Evolutionary conservation across 2,888 invertebrate genomes (phyloP), one percentile per base, ranked within the genome.

Genomic region (Pammene aurita): DNA sequence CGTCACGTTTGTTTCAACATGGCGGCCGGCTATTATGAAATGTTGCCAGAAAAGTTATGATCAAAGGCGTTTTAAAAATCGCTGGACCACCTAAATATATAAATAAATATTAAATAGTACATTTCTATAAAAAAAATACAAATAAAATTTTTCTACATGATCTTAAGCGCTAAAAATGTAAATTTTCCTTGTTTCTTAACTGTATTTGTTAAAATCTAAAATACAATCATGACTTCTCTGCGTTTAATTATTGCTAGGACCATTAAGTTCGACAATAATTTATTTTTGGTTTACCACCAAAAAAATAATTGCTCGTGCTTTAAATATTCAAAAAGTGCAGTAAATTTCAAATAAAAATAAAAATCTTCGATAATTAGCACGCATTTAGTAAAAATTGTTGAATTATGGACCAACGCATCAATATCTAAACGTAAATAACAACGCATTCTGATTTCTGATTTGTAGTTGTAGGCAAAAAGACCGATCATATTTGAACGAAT

Each of bases 401-500:
- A 54, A 55, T 63, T 56, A 18, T 7, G 13, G 13, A 50, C 50
- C 42, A 56, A 66, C 48, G 60, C 70, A 38, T 56, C 72, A 73
- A 62, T 67, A 83, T 78, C 78, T 71, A 84, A 84, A 84, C 84
- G 83, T 66, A 75, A 73, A 77, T 77, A 77, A 77, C 80, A 80
- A 80, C 81, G 78, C 82, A 86, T 79, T 84, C 80, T 72, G 76
- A 81, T 81, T 84, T 86, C 85, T 79, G 80, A 84, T 76, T 78
- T 76, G 72, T 76, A 82, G 82, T 84, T 87, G 82, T 86, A 80
- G 78, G 82, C 84, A 85, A 89, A 89, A 88, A 78, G 90, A 90
- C 86, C 89, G 89, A 91, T 87, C 85, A 80, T 84, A 88, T 89
- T 91, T 91, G 90, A 92, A 92, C 92, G 92, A 92, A 92, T 92